Base-by-base conservation (phyloP, 2,113 vertebrate genomes). In the Lepus americanus region DNA sequence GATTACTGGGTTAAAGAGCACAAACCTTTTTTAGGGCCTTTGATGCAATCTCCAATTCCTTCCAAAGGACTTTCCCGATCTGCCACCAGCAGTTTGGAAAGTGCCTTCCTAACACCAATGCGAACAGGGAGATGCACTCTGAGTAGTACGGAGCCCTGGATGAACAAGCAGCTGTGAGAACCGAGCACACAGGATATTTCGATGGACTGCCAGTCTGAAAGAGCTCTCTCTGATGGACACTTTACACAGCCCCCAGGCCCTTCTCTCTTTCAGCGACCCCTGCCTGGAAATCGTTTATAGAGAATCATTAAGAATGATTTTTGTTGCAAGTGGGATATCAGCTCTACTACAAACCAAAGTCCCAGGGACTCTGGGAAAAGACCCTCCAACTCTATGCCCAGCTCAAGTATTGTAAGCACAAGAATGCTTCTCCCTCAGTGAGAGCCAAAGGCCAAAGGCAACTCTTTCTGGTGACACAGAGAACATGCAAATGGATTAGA, bases 1-100 rank as follows among this genome's bases (percentile, higher is more conserved):
- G 31, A 94, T 91, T 53, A 73, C 23, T 74, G 7, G 23, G 22
- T 86, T 84, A 93, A 86, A 90, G 70, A 82, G 11, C 31, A 83
- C 64, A 55, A 83, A 77, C 11, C 49, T 73, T 76, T 82, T 91
- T 86, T 70, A 94, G 94, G 33, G 31, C 31, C 39, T 63, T 55
- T 55, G 78, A 33, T 87, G 67, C 9, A 72, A 82, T 64, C 90
- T 90, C 33, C 25, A 39, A n/a, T 70, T 85, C 23, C 31, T 92
- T 90, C 86, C 83, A 76, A 61, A 92, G 25, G 22, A 81, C 44
- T 29, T 1, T 20, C 44, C 31, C 72, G 55, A n/a, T 81, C 77
- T 72, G 23, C 4, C 16, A 61, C 59, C 20, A 94, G 25, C 20
- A 49, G 36, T 77, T 16, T 29, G 1, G 6, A 2, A 87, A 10